Percentiles rank a stretch among this genome's conserved stretches.
These are phyloP conservation scores for Callorhinus ursinus DNA, from an alignment of 2,113 vertebrate genomes.

Conservation along the genomic window DNA sequence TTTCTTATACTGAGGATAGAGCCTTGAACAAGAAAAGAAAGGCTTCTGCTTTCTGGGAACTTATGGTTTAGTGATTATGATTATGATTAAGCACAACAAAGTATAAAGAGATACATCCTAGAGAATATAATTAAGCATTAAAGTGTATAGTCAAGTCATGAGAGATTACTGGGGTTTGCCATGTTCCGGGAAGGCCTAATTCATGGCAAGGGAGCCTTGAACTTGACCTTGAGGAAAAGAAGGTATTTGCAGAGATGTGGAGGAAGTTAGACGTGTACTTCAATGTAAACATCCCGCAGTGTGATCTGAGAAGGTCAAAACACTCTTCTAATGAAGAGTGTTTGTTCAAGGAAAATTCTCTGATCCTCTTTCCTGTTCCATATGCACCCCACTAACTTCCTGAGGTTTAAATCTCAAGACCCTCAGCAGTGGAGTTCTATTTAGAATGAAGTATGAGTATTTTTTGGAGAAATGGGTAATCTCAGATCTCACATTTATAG, in stretches of 20 bases:
- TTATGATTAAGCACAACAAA: background rate
- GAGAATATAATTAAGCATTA: background rate
- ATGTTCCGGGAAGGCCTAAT: background rate
- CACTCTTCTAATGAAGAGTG: slow-evolving; percentile 31
- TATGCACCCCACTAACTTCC: background rate
- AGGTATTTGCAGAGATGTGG: slow-evolving; percentile 41
- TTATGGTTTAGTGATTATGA: background rate
- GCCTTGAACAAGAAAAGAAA: background rate
- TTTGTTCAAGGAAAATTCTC: slow-evolving; percentile 47
- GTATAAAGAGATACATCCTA: background rate
- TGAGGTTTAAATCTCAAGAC: background rate
- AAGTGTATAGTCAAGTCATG: background rate
- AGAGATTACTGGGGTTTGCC: background rate
- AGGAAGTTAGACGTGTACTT: slow-evolving; percentile 53
- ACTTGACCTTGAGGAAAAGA: slow-evolving; percentile 55
- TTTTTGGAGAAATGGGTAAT: slow-evolving; percentile 21
- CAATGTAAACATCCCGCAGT: slow-evolving; percentile 43
- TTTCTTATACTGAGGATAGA: background rate
- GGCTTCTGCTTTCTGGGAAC: background rate
- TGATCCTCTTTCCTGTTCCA: slow-evolving; percentile 20
- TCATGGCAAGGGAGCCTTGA: slow-evolving; percentile 26
- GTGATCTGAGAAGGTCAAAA: slow-evolving; percentile 43
- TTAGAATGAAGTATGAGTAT: slow-evolving; percentile 11
- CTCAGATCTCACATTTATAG: background rate
- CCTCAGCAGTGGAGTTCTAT: background rate